Evolutionary conservation across 2,888 invertebrate genomes (phyloP), one percentile per base, ranked within the genome.

Genomic region (Cephonodes hylas): DNA sequence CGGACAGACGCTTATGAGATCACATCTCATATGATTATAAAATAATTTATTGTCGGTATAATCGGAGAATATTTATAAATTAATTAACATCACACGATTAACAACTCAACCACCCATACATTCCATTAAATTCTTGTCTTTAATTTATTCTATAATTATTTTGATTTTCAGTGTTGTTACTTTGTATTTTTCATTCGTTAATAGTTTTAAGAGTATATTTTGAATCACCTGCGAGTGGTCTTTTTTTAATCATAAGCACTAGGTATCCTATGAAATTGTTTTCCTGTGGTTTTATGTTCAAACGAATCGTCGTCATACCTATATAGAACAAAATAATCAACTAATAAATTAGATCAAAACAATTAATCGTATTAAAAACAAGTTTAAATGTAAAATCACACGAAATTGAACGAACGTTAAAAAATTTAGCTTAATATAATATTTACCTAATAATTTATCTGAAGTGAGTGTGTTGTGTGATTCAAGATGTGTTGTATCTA

Each of bases 321-420:
- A 38, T 60, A 62, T 68, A 68, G 70, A 62, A 60, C 67, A 72
- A 65, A 58, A 61, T 71, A 68, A 68, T 70, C 67, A 63, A 64
- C 62, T 67, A 67, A 38, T 38, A 31, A 65, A 62, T 20, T 76
- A 77, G 74, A 66, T 69, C 58, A 69, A 64, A 64, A 68, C 66
- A 71, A 65, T 56, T 58, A 42, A 60, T 42, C 31, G 57, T 70
- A 66, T 57, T 64, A 60, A 63, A 18, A 68, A 68, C 22, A 20
- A 60, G 63, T 63, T 82, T 81, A 78, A 80, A 80, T 79, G 71
- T 83, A 81, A 84, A 84, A 81, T 83, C 83, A 83, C 82, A 80
- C 79, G 80, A 85, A 83, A 79, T 74, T 68, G 31, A 79, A 77
- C 69, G 75, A 79, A 78, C 75, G 70, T 78, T 79, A 76, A 81